A percentile compares a stretch with the other conserved stretches of the same genome.
Conservation (phyloP, 2,113 vertebrate genomes). For the Ptychochromis oligacanthus region DNA sequence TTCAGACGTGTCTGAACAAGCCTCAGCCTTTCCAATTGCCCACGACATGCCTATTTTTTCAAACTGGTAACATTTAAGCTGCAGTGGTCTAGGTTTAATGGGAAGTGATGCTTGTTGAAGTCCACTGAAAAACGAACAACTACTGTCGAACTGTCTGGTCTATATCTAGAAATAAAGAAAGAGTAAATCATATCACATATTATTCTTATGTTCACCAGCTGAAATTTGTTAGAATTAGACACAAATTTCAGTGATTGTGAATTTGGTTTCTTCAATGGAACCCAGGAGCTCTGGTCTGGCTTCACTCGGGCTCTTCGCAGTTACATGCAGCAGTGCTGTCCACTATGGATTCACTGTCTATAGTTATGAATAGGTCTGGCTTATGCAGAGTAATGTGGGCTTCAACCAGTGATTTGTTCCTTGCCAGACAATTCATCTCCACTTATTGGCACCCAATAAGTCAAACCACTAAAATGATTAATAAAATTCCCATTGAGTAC, state of each 20-base stretch:
- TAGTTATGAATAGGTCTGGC: background rate
- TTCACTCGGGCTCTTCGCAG: background rate
- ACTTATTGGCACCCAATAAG: slow-evolving; percentile 60
- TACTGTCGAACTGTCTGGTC: background rate
- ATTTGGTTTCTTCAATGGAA: background rate
- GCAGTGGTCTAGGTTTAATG: background rate
- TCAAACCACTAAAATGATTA: slow-evolving; percentile 68
- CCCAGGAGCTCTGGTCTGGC: background rate
- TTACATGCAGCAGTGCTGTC: background rate
- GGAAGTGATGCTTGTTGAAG: background rate
- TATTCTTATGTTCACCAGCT: background rate
- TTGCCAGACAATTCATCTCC: slow-evolving; percentile 58
- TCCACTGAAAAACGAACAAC: background rate
- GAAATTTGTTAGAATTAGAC: background rate
- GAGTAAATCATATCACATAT: background rate
- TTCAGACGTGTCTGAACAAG: background rate
- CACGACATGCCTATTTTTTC: background rate
- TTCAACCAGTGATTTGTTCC: slow-evolving; percentile 45
- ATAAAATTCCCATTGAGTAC: slow-evolving; percentile 61
- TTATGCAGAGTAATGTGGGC: slow-evolving; percentile 32
- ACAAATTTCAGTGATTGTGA: background rate
- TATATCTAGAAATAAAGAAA: background rate
- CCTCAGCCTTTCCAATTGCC: background rate
- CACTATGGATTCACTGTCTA: background rate
- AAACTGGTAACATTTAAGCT: background rate